Percentiles rank a stretch among this genome's conserved stretches.
Conservation (phyloP, 2,113 vertebrate genomes). For the Nycticryphes semicollaris region DNA sequence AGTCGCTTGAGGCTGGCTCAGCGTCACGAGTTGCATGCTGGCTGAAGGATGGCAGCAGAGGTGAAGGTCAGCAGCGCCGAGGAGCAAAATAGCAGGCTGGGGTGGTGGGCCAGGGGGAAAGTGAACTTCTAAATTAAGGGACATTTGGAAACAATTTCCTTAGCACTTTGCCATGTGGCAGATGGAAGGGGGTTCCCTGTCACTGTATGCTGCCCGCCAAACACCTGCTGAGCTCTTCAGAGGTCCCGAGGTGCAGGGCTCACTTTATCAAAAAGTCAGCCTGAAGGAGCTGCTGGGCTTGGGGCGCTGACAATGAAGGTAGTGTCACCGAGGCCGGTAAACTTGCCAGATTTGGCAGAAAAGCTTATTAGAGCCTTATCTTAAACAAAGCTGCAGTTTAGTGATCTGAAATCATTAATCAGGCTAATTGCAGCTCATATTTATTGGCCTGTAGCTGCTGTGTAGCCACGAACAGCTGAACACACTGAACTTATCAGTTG, state of each 20-base stretch:
- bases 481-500: constrained; percentile 63
- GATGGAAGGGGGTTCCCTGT: background rate
- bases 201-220: background rate
- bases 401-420: constrained; percentile 70
- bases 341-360: background rate
- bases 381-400: constrained; percentile 46
- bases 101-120: background rate
- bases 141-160: constrained; percentile 60
- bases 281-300: constrained; percentile 10
- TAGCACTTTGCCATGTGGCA: background rate
- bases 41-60: background rate
- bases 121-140: background rate
- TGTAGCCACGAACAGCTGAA: constrained; percentile 48
- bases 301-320: background rate
- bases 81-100: background rate
- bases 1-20: background rate
- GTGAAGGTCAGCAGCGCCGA: background rate
- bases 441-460: constrained; percentile 36
- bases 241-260: background rate
- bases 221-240: constrained; percentile 54
- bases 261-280: background rate
- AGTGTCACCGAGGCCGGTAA: background rate
- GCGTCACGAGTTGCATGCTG: rapidly evolving
- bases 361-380: constrained; percentile 47
- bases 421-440: constrained; percentile 44